phyloP scores from a whole-genome alignment of 2,888 invertebrate species.

The Trachelus stipa region DNA sequence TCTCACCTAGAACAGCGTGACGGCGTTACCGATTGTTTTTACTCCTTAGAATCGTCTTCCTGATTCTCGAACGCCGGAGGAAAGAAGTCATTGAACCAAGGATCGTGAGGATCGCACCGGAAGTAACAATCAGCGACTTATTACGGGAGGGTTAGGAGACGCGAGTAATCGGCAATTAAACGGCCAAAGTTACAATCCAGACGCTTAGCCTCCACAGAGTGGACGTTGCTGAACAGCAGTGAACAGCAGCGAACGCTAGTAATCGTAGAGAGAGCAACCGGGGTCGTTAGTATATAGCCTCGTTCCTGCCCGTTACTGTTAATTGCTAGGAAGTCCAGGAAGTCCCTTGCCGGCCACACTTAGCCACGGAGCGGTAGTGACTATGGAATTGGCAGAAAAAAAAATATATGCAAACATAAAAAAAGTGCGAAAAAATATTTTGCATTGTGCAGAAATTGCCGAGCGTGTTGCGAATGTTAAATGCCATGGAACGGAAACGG shows the following conservation, averaged over 20 bases:
- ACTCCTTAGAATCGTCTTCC: neutral
- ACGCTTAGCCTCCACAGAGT: constrained; percentile 4
- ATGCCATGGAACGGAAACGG: neutral
- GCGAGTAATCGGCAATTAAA: constrained; percentile 20
- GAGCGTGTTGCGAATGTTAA: neutral
- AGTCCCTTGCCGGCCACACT: neutral
- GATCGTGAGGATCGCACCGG: constrained; percentile 17
- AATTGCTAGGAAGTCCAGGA: constrained; percentile 17
- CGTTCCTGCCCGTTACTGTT: constrained; percentile 18
- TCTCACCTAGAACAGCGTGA: neutral
- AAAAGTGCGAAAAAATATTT: neutral
- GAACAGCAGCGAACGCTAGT: neutral
- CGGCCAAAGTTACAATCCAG: constrained; percentile 17
- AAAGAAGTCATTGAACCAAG: constrained; percentile 9
- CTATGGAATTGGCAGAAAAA: neutral
- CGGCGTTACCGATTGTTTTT: neutral
- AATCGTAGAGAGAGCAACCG: neutral
- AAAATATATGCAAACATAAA: neutral
- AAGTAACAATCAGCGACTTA: constrained; percentile 7
- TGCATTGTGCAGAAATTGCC: neutral
- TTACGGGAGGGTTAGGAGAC: neutral
- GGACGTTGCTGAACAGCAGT: neutral
- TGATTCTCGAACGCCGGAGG: neutral
- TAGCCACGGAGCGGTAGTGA: neutral
- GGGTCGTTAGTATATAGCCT: neutral